phyloP scores from a whole-genome alignment of 2,113 vertebrate species.

The Carlito syrichta region DNA sequence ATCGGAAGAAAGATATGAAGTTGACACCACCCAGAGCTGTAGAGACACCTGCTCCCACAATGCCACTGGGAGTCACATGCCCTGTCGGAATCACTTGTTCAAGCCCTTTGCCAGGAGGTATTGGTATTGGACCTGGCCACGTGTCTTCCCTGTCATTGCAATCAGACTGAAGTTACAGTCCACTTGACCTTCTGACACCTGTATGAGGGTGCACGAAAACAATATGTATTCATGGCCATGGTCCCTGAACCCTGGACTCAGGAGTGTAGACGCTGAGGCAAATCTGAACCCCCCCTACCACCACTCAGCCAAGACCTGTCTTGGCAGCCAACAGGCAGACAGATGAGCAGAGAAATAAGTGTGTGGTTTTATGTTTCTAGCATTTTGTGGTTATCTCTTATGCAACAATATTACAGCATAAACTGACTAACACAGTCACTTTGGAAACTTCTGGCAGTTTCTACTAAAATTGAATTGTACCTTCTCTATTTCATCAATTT shows the following conservation, averaged over 20 bases:
- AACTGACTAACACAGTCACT: fast-evolving
- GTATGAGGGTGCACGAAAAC: background rate
- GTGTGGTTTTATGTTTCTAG: fast-evolving
- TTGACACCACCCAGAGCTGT: fast-evolving
- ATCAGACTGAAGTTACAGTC: too few relatives aligned
- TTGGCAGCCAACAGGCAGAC: fast-evolving
- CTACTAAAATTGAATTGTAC: background rate
- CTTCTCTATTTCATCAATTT: too few relatives aligned
- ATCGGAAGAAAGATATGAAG: fast-evolving
- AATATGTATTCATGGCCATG: fast-evolving
- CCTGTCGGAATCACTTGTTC: fast-evolving
- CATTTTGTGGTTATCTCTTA: fast-evolving
- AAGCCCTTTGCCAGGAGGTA: background rate
- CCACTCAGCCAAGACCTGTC: background rate
- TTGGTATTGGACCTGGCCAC: fast-evolving
- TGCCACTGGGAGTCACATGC: fast-evolving
- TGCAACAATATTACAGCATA: fast-evolving
- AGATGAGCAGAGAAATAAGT: fast-evolving
- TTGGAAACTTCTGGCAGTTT: background rate
- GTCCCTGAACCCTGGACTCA: background rate
- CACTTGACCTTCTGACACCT: background rate
- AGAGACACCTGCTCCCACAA: too few relatives aligned
- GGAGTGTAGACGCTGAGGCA: too few relatives aligned
- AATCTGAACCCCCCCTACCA: background rate
- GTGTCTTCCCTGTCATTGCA: too few relatives aligned